These are phyloP conservation scores for Pseudomyrmex gracilis DNA, from an alignment of 1,140 invertebrate species.

Conservation along the genomic window DNA sequence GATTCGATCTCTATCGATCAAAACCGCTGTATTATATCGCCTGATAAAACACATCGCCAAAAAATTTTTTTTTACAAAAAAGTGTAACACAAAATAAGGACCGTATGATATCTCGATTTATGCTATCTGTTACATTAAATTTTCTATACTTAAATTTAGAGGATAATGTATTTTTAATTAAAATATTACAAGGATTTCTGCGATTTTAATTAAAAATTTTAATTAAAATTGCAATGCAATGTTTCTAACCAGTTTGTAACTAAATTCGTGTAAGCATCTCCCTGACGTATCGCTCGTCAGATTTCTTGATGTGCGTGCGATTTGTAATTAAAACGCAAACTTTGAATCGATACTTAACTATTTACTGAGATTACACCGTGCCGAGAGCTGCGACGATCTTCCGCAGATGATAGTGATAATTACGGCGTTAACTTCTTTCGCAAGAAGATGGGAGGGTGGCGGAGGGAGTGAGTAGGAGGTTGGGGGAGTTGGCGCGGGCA, in stretches of 20 bases:
- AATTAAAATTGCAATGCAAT: conserved; percentile 3
- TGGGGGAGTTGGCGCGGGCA: conserved; percentile 65
- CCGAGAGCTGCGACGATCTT: conserved; percentile 64
- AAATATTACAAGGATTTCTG: too few relatives aligned
- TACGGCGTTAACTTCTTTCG: conserved; percentile 75
- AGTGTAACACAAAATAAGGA: too few relatives aligned
- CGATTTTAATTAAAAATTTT: background rate
- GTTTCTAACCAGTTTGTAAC: background rate
- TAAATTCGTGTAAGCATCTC: background rate
- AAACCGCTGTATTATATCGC: too few relatives aligned
- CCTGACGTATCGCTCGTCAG: background rate
- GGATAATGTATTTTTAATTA: background rate
- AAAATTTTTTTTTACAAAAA: too few relatives aligned
- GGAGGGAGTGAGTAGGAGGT: conserved; percentile 5
- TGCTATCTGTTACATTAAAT: too few relatives aligned
- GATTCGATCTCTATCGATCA: too few relatives aligned
- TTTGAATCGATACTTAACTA: conserved; percentile 53
- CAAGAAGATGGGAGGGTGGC: background rate
- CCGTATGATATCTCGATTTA: too few relatives aligned
- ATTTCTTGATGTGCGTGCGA: background rate
- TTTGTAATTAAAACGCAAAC: conserved; percentile 54
- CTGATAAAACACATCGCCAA: too few relatives aligned
- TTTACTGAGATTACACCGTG: conserved; percentile 53
- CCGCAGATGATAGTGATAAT: conserved; percentile 73
- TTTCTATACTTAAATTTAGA: background rate